Conservation (phyloP, 1,140 invertebrate genomes). For the Cotesia chilonis region DNA sequence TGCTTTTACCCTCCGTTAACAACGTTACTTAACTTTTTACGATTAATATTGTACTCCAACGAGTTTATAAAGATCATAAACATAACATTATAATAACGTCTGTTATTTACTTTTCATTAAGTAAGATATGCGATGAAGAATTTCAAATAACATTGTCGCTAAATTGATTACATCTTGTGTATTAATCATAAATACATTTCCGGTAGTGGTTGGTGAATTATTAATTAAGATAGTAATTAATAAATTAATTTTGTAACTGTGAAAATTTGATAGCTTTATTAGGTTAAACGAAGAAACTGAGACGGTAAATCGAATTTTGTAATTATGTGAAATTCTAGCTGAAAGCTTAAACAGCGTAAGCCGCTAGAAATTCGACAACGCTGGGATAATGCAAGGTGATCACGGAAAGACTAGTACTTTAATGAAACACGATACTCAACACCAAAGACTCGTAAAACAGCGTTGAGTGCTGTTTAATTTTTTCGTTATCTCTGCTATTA, state of each 20-base stretch:
- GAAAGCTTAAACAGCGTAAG: background rate
- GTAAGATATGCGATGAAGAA: too few species aligned
- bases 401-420: slow-evolving; percentile 14
- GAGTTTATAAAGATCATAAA: too few species aligned
- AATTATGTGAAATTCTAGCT: background rate
- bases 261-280: background rate
- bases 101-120: too few species aligned
- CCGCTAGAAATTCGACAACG: background rate
- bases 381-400: slow-evolving; percentile 2
- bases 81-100: too few species aligned
- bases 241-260: too few species aligned
- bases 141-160: too few species aligned
- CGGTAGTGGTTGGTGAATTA: too few species aligned
- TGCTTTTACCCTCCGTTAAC: background rate
- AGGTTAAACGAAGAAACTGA: background rate
- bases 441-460: background rate
- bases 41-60: too few species aligned
- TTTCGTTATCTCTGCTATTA: background rate
- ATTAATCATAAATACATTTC: too few species aligned
- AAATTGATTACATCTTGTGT: too few species aligned
- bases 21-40: too few species aligned
- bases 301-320: background rate
- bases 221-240: too few species aligned
- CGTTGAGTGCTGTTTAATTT: background rate
- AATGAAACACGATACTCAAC: slow-evolving; percentile 22